These are phyloP conservation scores for Arion vulgaris DNA, from an alignment of 1,140 invertebrate genomes.

Conservation along the genomic window DNA sequence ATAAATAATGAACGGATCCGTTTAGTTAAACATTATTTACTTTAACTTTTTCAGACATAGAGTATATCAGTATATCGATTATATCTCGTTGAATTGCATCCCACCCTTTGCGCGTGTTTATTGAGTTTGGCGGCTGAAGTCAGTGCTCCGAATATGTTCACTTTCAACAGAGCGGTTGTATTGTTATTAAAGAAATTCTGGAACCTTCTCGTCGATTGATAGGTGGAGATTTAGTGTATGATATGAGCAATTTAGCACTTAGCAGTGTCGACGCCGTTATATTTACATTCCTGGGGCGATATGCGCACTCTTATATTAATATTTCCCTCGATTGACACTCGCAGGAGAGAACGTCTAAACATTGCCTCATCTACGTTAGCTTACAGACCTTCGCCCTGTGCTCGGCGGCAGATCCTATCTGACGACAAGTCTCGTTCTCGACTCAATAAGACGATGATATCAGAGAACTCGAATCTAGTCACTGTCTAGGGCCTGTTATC, in stretches of 20 bases:
- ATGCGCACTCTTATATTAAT: slow-evolving; percentile 34
- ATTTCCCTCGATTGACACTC: slow-evolving; percentile 36
- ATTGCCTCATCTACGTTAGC: slow-evolving; percentile 2
- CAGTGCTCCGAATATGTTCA: background rate
- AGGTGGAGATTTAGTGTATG: slow-evolving; percentile 10
- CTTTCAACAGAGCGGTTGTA: background rate
- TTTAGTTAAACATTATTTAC: background rate
- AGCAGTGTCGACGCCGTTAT: slow-evolving; percentile 28
- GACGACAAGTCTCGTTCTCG: slow-evolving; percentile 14
- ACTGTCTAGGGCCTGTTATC: slow-evolving; percentile 15
- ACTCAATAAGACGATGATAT: slow-evolving; percentile 20
- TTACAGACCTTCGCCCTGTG: background rate
- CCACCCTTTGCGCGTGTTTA: background rate
- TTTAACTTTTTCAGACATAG: background rate
- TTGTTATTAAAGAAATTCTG: background rate
- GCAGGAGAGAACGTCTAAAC: slow-evolving; percentile 20
- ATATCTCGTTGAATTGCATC: background rate
- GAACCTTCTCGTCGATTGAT: slow-evolving; percentile 2
- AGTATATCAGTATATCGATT: background rate
- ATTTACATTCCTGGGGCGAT: slow-evolving; percentile 24
- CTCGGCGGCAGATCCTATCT: slow-evolving; percentile 23
- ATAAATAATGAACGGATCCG: too few species aligned
- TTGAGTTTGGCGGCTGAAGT: background rate
- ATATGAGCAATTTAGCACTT: slow-evolving; percentile 37
- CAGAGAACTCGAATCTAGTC: slow-evolving; percentile 7